Evolutionary conservation across 1,140 invertebrate species (phyloP), one percentile per base, ranked within the genome.

Genomic region (Papilio polyxenes): DNA sequence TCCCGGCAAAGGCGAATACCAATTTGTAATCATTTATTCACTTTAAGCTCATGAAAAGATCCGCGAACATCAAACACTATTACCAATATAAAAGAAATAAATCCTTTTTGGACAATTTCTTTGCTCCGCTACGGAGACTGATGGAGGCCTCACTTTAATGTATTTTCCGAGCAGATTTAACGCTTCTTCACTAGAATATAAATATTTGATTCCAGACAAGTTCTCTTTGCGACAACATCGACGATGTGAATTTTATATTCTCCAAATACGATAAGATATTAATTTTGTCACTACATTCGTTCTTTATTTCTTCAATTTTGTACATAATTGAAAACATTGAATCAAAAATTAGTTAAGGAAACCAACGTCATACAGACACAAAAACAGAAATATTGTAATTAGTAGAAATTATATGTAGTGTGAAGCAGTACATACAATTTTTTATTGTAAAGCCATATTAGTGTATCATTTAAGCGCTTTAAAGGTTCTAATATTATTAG

Each of bases 1-100:
- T 88, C 85, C 84, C 83, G 79, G 48, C 75, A 76, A 82, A 77
- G 48, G 75, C 23, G 51, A 53, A 31, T 49, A 17, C 51, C 20
- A 77, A 74, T 76, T 81, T 81, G 59, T 74, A 77, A 82, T 82
- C 76, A 72, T 77, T 82, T 78, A 82, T 79, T 56, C 44, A 74
- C 49, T 78, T 77, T 82, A 59, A 82, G 75, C 75, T 77, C 75
- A 53, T 53, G 65, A 72, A 51, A 77, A 53, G 75, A 77, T 77
- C 51, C 77, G 53, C 77, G 53, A 79, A 79, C 49, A 76, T 65
- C 82, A 80, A 80, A 83, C 72, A 82, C 82, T 72, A 69, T 75
- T 40, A 80, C 76, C 77, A 31, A 79, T 79, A 62, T 79, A 79
- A 79, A 79, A 79, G 77, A 79, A 62, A 79, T 79, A 79, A 79